These are phyloP conservation scores for Xiphophorus birchmanni DNA, from an alignment of 2,797 vertebrate genomes.

Conservation along the genomic window DNA sequence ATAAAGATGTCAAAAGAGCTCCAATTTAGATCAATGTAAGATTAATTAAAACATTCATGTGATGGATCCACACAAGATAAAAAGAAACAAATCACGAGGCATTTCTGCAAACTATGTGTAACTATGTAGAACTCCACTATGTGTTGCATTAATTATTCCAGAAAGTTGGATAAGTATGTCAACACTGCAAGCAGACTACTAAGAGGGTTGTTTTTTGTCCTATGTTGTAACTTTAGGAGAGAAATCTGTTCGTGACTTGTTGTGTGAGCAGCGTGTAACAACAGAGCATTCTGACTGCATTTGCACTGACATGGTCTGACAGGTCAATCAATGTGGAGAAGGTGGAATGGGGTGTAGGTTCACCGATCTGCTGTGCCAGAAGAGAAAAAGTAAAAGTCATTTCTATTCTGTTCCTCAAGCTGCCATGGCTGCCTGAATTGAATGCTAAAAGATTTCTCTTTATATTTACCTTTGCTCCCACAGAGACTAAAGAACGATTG, in stretches of 20 bases:
- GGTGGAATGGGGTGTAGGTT: slow-evolving; percentile 49
- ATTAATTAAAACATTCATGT: no score
- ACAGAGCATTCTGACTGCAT: slow-evolving; percentile 38
- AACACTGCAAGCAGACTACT: slow-evolving; percentile 19
- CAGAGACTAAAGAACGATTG: neutral
- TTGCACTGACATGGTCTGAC: slow-evolving; percentile 65
- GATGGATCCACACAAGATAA: slow-evolving; percentile 24
- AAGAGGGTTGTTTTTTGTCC: slow-evolving; percentile 21
- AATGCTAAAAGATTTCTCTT: slow-evolving; percentile 22
- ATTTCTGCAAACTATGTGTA: slow-evolving; percentile 30
- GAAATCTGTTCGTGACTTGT: slow-evolving; percentile 24
- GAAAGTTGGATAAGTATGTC: slow-evolving; percentile 34
- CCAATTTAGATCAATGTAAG: slow-evolving; percentile 13
- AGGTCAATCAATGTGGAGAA: slow-evolving; percentile 72
- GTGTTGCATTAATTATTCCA: slow-evolving; percentile 53
- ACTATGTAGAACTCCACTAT: neutral
- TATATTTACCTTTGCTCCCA: slow-evolving; percentile 18
- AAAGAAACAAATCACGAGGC: slow-evolving; percentile 30
- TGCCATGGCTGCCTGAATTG: slow-evolving; percentile 15
- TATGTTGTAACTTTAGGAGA: slow-evolving; percentile 20
- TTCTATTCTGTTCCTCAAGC: slow-evolving; percentile 35
- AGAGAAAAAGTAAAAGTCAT: slow-evolving; percentile 59
- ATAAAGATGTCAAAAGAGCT: neutral
- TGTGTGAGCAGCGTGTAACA: slow-evolving; percentile 41
- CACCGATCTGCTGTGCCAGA: slow-evolving; percentile 62